A percentile compares a stretch with the other conserved stretches of the same genome.
These are phyloP conservation scores for Macroramphosus scolopax DNA, from an alignment of 2,797 vertebrate species.

Conservation along the genomic window DNA sequence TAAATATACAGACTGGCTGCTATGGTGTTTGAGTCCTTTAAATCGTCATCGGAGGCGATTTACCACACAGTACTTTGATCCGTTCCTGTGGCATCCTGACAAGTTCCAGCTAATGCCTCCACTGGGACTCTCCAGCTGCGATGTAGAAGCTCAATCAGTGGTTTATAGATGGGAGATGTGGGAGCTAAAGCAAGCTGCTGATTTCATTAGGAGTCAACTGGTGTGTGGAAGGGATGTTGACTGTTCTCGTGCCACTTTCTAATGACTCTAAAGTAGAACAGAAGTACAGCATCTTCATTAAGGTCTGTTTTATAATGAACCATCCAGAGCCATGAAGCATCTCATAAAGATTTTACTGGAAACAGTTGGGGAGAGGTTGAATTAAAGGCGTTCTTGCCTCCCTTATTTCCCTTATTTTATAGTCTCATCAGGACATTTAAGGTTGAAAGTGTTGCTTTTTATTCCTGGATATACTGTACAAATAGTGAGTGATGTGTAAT, in stretches of 20 bases:
- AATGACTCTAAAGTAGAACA: slow-evolving; percentile 32
- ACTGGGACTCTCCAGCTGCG: slow-evolving; percentile 26
- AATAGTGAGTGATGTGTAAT: not conserved
- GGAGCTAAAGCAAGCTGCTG: slow-evolving; percentile 26
- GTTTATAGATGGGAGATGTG: slow-evolving; percentile 37
- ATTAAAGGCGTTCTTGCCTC: slow-evolving; percentile 17
- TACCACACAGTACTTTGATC: slow-evolving; percentile 44
- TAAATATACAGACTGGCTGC: slow-evolving; percentile 7
- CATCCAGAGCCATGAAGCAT: too few relatives aligned
- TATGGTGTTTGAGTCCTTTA: slow-evolving; percentile 23
- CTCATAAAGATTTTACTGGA: slow-evolving; percentile 21
- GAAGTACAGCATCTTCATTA: slow-evolving; percentile 19
- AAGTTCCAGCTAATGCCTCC: slow-evolving; percentile 29
- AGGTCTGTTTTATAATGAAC: slow-evolving; percentile 18
- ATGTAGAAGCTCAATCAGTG: slow-evolving; percentile 23
- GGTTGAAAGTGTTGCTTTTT: not conserved
- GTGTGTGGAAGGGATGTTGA: slow-evolving; percentile 6
- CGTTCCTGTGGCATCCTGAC: slow-evolving; percentile 32
- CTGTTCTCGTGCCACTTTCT: slow-evolving; percentile 22
- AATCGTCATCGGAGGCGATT: slow-evolving; percentile 45
- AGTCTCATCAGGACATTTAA: slow-evolving; percentile 8
- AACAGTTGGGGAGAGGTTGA: slow-evolving; percentile 8
- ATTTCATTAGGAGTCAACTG: slow-evolving; percentile 50
- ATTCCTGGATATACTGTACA: not conserved
- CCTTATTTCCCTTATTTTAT: not conserved